phyloP scores from a whole-genome alignment of 2,797 vertebrate genomes.

The Premnoplex brunnescens region DNA sequence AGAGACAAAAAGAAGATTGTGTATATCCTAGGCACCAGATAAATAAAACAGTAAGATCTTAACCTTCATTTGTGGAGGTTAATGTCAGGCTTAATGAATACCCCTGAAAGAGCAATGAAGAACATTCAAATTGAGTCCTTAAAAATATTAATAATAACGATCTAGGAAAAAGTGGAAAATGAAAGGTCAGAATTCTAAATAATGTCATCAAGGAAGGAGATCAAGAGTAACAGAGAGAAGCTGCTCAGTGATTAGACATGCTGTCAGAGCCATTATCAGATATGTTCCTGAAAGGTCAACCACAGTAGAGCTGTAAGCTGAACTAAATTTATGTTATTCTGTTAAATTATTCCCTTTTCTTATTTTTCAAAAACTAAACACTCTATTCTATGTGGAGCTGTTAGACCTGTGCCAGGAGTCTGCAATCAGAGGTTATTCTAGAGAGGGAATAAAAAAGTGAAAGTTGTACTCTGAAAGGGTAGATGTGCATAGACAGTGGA shows the following conservation, averaged over 20 bases:
- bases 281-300: constrained; percentile 3
- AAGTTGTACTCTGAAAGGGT: not conserved
- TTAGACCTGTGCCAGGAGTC: not conserved
- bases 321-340: not conserved
- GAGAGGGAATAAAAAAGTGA: not conserved
- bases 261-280: not conserved
- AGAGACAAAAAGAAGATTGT: not conserved
- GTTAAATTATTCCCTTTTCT: not conserved
- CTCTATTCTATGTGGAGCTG: not conserved
- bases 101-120: not conserved
- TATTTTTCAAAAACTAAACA: constrained; percentile 1
- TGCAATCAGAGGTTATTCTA: not conserved
- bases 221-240: not conserved
- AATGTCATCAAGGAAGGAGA: not conserved
- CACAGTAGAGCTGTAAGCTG: not conserved
- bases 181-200: constrained; percentile 32
- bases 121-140: not conserved
- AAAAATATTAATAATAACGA: not conserved
- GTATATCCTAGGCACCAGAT: not conserved
- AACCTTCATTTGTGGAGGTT: not conserved
- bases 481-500: not conserved
- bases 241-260: not conserved
- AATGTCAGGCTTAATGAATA: not conserved
- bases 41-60: not conserved
- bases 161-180: not conserved